These are phyloP conservation scores for Oncorhynchus gorbuscha DNA, from an alignment of 2,113 vertebrate species.

Conservation along the genomic window DNA sequence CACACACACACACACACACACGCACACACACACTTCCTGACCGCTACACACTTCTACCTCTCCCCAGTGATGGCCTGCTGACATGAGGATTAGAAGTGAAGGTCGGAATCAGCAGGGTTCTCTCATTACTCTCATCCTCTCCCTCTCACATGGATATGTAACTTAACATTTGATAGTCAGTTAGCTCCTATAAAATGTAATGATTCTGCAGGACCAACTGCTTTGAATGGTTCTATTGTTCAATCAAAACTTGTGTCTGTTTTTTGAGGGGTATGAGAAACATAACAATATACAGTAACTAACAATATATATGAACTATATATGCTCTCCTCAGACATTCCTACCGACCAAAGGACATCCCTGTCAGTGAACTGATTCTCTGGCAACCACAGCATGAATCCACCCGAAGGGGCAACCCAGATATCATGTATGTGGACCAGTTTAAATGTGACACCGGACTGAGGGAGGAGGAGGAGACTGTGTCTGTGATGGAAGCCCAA, in stretches of 20 bases:
- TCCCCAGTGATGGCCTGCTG: constrained; percentile 1
- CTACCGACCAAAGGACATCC: not conserved
- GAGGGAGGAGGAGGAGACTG: no score
- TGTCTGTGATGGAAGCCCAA: no score
- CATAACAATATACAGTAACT: no score
- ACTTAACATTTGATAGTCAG: no score
- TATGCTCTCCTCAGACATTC: not conserved
- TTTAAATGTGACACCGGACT: no score
- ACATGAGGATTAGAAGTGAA: not conserved
- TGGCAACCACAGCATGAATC: not conserved
- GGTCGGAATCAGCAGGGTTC: not conserved
- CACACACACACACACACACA: not conserved
- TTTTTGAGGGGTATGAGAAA: no score
- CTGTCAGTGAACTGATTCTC: not conserved
- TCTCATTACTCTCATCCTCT: not conserved
- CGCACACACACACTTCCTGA: not conserved
- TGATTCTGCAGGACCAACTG: not conserved
- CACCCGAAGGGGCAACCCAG: no score
- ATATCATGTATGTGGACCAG: no score
- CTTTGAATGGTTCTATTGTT: not conserved
- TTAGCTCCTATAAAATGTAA: no score
- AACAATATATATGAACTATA: no score
- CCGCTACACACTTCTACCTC: not conserved
- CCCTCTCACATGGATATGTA: not conserved
- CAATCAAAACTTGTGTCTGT: no score